Evolutionary conservation across 92 coral and sea anemone genomes (phyloP).

Genomic region (Palythoa heliodiscus): DNA sequence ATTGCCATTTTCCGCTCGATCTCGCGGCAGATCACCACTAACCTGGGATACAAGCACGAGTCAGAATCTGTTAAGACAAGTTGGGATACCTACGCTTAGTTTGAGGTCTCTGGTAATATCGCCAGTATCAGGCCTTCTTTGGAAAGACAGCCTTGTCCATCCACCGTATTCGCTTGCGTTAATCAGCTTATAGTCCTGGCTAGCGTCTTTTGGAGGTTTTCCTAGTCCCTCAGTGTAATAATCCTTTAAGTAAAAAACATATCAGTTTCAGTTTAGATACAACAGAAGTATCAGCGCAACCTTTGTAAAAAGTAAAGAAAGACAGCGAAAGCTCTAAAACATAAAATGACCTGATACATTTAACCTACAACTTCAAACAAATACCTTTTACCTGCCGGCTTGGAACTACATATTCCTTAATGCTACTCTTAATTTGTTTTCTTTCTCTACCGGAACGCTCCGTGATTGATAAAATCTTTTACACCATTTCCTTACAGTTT

Average conservation of each 20-base stretch:
- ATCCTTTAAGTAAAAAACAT: not conserved
- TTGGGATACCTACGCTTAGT: slow-evolving; percentile 6
- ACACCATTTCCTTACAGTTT: not conserved
- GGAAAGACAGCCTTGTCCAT: slow-evolving; percentile 13
- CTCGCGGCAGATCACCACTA: too few relatives aligned
- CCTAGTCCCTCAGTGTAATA: not conserved
- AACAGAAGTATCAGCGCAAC: not conserved
- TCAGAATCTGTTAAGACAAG: too few relatives aligned
- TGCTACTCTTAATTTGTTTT: too few relatives aligned
- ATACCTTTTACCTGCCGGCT: too few relatives aligned
- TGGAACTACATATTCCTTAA: too few relatives aligned
- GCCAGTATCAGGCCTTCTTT: slow-evolving; percentile 21
- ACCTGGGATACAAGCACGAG: too few relatives aligned
- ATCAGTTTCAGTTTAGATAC: not conserved
- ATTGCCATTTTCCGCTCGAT: too few relatives aligned
- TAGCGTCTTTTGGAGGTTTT: not conserved
- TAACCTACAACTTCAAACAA: too few relatives aligned
- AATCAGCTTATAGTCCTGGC: slow-evolving; percentile 25
- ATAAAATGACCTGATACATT: too few relatives aligned
- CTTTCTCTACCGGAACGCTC: too few relatives aligned
- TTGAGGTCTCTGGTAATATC: not conserved
- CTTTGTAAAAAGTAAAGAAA: not conserved
- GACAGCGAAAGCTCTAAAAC: too few relatives aligned
- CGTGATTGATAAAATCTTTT: not conserved
- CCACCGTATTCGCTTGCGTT: slow-evolving; percentile 22